Percentiles rank a stretch among this genome's conserved stretches.
Evolutionary conservation across 1,140 invertebrate genomes (phyloP).

Genomic region (Aphidius gifuensis): DNA sequence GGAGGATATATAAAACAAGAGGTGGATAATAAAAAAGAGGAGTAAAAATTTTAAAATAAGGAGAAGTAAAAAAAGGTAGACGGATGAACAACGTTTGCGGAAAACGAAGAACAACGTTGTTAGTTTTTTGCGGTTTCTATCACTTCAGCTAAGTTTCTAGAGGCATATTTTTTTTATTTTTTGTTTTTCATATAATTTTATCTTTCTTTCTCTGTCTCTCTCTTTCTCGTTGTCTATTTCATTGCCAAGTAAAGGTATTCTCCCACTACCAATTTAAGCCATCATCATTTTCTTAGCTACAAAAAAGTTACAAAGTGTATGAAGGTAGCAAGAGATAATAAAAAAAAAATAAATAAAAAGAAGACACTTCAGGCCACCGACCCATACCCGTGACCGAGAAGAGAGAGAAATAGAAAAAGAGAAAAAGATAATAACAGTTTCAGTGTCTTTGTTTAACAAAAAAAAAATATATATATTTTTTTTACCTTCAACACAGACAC

Average conservation of each 20-base stretch:
- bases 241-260: no score
- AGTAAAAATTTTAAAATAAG: neutral
- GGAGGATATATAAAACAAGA: no score
- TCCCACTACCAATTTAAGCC: no score
- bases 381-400: conserved; percentile 35
- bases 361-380: conserved; percentile 32
- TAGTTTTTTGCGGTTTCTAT: no score
- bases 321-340: neutral
- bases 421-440: conserved; percentile 1
- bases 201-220: no score
- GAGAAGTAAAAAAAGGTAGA: neutral
- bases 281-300: no score
- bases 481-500: no score
- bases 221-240: no score
- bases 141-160: no score
- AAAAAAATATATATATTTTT: no score
- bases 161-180: conserved; percentile 3
- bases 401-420: neutral
- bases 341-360: conserved; percentile 7
- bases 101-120: conserved; percentile 2
- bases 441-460: neutral
- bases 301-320: no score
- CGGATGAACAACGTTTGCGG: conserved; percentile 5
- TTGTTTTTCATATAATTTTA: neutral
- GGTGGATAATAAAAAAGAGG: no score